Evolutionary conservation across 2,888 invertebrate species (phyloP).

Genomic region (Digitonthophagus gazella): DNA sequence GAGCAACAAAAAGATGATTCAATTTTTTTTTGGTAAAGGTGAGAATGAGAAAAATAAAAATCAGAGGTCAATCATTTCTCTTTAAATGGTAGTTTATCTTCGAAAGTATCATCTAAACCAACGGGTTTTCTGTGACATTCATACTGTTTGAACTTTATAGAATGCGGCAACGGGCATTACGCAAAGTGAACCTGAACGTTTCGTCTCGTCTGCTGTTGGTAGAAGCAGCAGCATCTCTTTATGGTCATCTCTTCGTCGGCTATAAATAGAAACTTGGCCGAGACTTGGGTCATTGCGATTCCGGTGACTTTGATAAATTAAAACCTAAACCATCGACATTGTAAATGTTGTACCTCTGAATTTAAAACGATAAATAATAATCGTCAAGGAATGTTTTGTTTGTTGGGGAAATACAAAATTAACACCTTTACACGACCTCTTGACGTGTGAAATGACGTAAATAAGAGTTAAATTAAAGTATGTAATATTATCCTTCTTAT

Average conservation of each 20-base stretch:
- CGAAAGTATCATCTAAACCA: neutral
- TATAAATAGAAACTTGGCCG: constrained; percentile 13
- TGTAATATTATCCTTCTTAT: too few relatives aligned
- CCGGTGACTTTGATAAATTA: neutral
- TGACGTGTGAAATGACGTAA: neutral
- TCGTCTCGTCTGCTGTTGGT: neutral
- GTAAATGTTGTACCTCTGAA: neutral
- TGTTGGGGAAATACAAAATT: neutral
- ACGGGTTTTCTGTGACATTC: constrained; percentile 5
- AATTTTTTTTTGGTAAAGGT: too few relatives aligned
- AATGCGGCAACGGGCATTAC: constrained; percentile 13
- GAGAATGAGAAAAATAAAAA: neutral
- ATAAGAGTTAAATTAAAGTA: neutral
- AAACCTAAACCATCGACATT: too few relatives aligned
- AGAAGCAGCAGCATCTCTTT: neutral
- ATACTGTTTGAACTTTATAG: neutral
- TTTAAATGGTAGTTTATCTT: neutral
- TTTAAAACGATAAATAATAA: neutral
- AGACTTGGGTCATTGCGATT: neutral
- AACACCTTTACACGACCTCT: neutral
- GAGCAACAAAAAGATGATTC: neutral
- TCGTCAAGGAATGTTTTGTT: neutral
- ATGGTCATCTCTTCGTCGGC: neutral
- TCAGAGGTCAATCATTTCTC: neutral
- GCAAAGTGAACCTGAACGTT: constrained; percentile 13